Percentiles rank a stretch among this genome's conserved stretches.
These are phyloP conservation scores for Melanargia galathea DNA, from an alignment of 2,888 invertebrate species.

Conservation along the genomic window DNA sequence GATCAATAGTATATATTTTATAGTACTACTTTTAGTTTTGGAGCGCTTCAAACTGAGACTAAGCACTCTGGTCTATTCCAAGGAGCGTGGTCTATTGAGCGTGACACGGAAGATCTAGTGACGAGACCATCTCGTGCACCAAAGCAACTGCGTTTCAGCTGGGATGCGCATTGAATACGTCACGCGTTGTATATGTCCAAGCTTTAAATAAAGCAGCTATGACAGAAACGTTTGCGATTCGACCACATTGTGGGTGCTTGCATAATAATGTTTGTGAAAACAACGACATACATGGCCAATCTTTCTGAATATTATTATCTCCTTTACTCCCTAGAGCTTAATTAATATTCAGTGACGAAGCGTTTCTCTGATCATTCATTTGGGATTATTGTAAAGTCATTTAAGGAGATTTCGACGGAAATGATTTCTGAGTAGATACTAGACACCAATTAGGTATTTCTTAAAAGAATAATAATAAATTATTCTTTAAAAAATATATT, in stretches of 20 bases:
- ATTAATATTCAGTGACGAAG: constrained; percentile 77
- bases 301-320: constrained; percentile 44
- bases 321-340: constrained; percentile 57
- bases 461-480: not conserved
- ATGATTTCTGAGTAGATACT: not conserved
- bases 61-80: no score
- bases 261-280: constrained; percentile 61
- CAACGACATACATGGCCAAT: constrained; percentile 54
- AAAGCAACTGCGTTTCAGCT: no score
- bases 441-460: no score
- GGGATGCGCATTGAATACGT: no score
- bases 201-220: constrained; percentile 59
- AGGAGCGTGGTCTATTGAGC: no score
- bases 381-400: constrained; percentile 30
- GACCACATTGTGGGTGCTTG: constrained; percentile 43
- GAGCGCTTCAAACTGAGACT: no score
- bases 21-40: no score
- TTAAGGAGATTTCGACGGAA: constrained; percentile 14
- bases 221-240: constrained; percentile 63
- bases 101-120: no score
- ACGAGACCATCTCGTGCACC: no score
- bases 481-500: not conserved
- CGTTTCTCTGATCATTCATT: constrained; percentile 62
- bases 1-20: no score
- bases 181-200: not conserved